Percentiles rank a stretch among this genome's conserved stretches.
Evolutionary conservation across 2,888 invertebrate species (phyloP).

Genomic region (Ennomos fuscantarius): DNA sequence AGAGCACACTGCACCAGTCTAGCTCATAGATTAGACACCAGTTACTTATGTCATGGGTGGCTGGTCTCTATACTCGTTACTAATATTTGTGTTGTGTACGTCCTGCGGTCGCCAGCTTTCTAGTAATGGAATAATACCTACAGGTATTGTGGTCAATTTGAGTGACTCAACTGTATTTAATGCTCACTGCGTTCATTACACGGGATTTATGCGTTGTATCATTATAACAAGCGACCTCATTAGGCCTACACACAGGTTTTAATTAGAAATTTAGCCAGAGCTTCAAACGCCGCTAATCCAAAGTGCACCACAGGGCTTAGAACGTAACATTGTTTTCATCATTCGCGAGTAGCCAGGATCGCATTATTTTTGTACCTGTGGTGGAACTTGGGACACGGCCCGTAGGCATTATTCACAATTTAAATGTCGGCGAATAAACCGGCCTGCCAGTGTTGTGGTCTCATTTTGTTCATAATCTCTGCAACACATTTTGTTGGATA

Average conservation of each 20-base stretch:
- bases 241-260: slow-evolving; percentile 72
- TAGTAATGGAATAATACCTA: slow-evolving; percentile 79
- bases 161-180: slow-evolving; percentile 78
- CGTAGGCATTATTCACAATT: slow-evolving; percentile 43
- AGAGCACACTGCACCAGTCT: slow-evolving; percentile 35
- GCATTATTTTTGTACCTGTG: slow-evolving; percentile 26
- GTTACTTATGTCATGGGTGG: slow-evolving; percentile 31
- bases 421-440: slow-evolving; percentile 47
- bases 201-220: slow-evolving; percentile 79
- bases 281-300: slow-evolving; percentile 50
- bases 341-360: slow-evolving; percentile 22
- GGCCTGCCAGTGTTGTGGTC: slow-evolving; percentile 54
- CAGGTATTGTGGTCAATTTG: slow-evolving; percentile 75
- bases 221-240: slow-evolving; percentile 70
- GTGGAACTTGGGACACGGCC: slow-evolving; percentile 19
- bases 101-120: slow-evolving; percentile 60
- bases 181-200: slow-evolving; percentile 77
- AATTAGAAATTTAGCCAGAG: slow-evolving; percentile 69
- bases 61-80: too few relatives aligned
- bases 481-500: slow-evolving; percentile 64
- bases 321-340: slow-evolving; percentile 34
- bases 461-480: slow-evolving; percentile 57
- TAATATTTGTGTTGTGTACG: slow-evolving; percentile 41
- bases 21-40: slow-evolving; percentile 14
- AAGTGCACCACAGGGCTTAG: slow-evolving; percentile 42